A percentile compares a stretch with the other conserved stretches of the same genome.
phyloP scores from a whole-genome alignment of 2,797 vertebrate genomes.

The Acanthurus leucopareius region DNA sequence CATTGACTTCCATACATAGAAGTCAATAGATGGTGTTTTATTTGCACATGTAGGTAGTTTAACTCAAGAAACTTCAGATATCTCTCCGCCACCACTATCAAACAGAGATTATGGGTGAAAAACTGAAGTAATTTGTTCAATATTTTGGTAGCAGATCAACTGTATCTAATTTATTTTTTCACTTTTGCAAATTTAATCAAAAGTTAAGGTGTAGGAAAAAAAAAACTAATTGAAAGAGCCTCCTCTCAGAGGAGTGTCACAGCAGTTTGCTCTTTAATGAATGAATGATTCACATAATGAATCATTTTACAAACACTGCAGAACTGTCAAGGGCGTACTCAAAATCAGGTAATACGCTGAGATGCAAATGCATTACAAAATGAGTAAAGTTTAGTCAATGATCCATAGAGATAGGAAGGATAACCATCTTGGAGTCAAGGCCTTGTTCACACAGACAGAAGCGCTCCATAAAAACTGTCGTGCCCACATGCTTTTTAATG shows the following conservation, averaged over 20 bases:
- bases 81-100: neutral
- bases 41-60: neutral
- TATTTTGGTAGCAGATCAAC: neutral
- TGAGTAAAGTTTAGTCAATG: neutral
- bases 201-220: neutral
- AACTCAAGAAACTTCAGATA: neutral
- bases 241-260: neutral
- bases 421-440: neutral
- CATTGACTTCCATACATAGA: no score
- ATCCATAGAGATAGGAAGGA: neutral
- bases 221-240: neutral
- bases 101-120: neutral
- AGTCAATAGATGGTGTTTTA: neutral
- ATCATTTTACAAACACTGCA: neutral
- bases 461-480: neutral
- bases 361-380: neutral
- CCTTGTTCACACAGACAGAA: neutral
- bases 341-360: neutral
- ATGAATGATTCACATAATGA: conserved; percentile 2
- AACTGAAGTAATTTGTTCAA: neutral
- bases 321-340: neutral
- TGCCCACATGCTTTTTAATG: neutral
- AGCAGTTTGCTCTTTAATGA: neutral
- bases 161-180: neutral
- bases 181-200: neutral